Base-by-base conservation (phyloP, 2,113 vertebrate species). In the Lutjanus erythropterus region DNA sequence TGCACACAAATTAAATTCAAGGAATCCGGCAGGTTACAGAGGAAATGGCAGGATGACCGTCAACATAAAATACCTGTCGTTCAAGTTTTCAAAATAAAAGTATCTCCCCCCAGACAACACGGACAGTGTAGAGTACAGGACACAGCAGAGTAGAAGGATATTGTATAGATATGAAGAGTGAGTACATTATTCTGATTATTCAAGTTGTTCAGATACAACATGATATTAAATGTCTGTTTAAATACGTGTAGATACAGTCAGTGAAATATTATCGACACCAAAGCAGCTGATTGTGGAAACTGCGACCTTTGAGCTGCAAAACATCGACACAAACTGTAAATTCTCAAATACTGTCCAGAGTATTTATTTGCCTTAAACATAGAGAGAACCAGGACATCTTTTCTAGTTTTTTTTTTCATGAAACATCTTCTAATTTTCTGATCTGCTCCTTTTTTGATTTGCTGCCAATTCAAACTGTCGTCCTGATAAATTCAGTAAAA, bases 71-170 rank as follows among this genome's bases (percentile, higher is more conserved):
- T 7, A 70, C 47, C n/a, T 52, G 21, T 55, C 50, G 23, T 86
- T 87, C 68, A 83, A 81, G 69, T 86, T 79, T 79, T 79, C 74
- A 76, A 77, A 81, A 68, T 83, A 78, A 78, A 64, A 87, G 66
- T 9, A n/a, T 42, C 42, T 41, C 18, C 37, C 21, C 19, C 8
- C 50, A 25, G 29, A 42, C 25, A 0, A 50, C 37, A 39, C 29
- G 18, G 49, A 39, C 29, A n/a, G 49, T 14, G 41, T 12, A 39
- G 11, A 80, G 67, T 55, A 79, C 27, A 52, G 27, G 46, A 35
- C 27, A n/a, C 73, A 64, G 31, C 47, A 39, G 60, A 53, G 27
- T 37, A n/a, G 47, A 9, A 52, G 41, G 37, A 44, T 37, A 70
- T 23, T 21, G 37, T 21, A 37, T 6, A 39, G 50, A 75, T 18